Conservation (phyloP, 2,797 vertebrate species). For the Falco columbarius region DNA sequence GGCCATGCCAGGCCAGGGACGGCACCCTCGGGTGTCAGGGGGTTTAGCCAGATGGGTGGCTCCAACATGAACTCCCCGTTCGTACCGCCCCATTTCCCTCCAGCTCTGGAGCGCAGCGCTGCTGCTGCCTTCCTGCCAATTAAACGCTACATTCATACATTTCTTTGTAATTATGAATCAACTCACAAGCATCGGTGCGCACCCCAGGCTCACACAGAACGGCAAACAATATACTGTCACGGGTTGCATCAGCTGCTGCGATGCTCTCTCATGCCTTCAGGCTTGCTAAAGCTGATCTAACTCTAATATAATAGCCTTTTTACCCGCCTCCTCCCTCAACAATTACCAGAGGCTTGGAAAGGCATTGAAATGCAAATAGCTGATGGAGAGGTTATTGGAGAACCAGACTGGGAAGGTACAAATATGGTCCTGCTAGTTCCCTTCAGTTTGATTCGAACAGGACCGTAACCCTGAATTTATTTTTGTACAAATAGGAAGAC, state of each 20-base stretch:
- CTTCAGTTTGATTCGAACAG: neutral
- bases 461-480: neutral
- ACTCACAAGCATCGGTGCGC: neutral
- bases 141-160: neutral
- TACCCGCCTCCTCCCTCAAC: conserved; percentile 30
- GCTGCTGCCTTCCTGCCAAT: neutral
- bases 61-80: neutral
- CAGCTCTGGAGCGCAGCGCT: neutral
- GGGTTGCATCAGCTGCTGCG: conserved; percentile 44
- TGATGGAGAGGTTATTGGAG: conserved; percentile 8
- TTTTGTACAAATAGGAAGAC: neutral
- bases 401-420: neutral
- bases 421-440: neutral
- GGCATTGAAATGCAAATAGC: conserved; percentile 65
- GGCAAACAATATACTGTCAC: conserved; percentile 21
- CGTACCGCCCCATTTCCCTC: neutral
- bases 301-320: conserved; percentile 32
- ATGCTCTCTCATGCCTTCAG: conserved; percentile 27
- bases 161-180: conserved; percentile 25
- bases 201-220: neutral
- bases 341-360: conserved; percentile 39
- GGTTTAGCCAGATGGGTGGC: neutral
- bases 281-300: conserved; percentile 41
- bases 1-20: neutral
- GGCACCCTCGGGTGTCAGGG: neutral